These are phyloP conservation scores for Ciconia stormi DNA, from an alignment of 2,113 vertebrate genomes.

Conservation along the genomic window DNA sequence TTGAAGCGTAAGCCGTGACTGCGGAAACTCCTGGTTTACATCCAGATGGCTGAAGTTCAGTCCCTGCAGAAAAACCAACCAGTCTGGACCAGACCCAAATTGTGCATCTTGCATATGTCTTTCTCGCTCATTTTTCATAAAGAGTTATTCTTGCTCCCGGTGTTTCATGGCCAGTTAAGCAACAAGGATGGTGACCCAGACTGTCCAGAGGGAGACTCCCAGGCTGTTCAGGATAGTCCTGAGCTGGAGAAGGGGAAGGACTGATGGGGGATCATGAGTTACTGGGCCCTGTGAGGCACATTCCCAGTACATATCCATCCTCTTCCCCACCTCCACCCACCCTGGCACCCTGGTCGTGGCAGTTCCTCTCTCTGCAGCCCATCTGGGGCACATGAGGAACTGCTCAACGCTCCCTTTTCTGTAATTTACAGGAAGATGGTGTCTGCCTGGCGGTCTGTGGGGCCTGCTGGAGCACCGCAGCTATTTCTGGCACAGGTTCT, in stretches of 20 bases:
- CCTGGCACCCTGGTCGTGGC: accelerated
- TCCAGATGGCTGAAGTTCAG: neutral
- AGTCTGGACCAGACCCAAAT: neutral
- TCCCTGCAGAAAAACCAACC: neutral
- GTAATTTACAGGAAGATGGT: neutral
- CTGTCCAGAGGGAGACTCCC: neutral
- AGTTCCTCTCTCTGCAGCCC: neutral
- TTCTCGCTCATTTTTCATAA: neutral
- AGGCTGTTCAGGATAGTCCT: neutral
- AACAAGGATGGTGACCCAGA: neutral
- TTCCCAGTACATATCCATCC: neutral
- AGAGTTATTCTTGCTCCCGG: neutral
- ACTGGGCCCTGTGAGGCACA: neutral
- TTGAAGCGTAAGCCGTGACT: neutral
- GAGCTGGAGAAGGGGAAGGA: neutral
- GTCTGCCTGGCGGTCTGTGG: neutral
- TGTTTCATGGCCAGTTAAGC: neutral
- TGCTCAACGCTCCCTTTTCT: neutral
- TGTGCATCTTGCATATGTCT: neutral
- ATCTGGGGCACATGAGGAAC: neutral
- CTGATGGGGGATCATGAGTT: neutral
- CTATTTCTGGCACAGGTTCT: neutral
- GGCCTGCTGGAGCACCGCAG: neutral
- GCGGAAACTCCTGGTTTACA: neutral
- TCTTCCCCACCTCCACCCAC: neutral